Base-by-base conservation (phyloP, 2,888 invertebrate genomes). In the Chymomyza procnemis region DNA sequence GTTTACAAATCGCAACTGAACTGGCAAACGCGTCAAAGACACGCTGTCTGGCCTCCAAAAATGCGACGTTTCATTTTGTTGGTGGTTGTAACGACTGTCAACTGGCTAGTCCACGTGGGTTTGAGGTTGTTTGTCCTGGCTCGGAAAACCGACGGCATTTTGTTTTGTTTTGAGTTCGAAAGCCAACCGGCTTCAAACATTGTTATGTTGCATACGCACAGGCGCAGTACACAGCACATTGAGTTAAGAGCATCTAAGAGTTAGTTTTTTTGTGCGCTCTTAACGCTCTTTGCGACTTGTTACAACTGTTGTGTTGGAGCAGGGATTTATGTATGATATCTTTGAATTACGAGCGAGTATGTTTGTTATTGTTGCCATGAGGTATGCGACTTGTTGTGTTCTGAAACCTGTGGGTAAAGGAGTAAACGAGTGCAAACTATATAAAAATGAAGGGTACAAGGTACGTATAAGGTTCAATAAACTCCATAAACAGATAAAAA, bases 1-100 rank as follows among this genome's bases (percentile, higher is more conserved):
- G 87, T 74, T 74, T 80, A 76, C 85, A 87, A 89, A 88, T 88
- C 88, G 89, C 89, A 89, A 90, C 90, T 90, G 89, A 90, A 78
- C 71, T 67, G 66, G 65, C 6, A 62, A 18, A 21, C 30, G 62
- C 67, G 61, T 66, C 71, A 76, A 78, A 76, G 74, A 77, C 76
- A 72, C 73, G 67, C 79, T 81, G 85, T 86, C 81, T 82, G 30
- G 57, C 22, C 26, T 47, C 65, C 63, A 70, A 68, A 67, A 46
- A 74, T 22, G 61, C 50, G 14, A 54, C 54, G 22, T 21, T 9
- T 6, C 21, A 22, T 54, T 19, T 18, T 21, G 14, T 21, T 16
- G 14, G 54, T 54, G 19, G 50, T n/a, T n/a, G 16, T 57, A 26
- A 50, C 26, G 50, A 52, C 30, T 12, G 26, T 12, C 18, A 22